A percentile compares a stretch with the other conserved stretches of the same genome.
phyloP scores from a whole-genome alignment of 2,113 vertebrate genomes.

The Tauraco erythrolophus region DNA sequence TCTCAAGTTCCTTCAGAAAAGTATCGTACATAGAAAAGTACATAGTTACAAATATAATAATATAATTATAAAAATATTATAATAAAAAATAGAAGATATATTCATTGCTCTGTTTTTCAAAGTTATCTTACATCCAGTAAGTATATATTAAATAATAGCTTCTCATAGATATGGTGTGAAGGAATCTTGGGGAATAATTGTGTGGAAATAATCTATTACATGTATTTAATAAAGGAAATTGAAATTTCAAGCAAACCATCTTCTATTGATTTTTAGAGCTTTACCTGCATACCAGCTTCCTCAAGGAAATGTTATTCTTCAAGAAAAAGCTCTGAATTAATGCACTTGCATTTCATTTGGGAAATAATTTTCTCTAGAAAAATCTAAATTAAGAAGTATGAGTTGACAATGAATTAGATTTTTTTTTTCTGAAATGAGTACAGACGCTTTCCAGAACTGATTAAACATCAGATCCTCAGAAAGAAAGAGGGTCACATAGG shows the following conservation, averaged over 20 bases:
- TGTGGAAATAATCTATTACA: neutral
- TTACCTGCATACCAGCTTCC: neutral
- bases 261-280: neutral
- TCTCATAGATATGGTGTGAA: neutral
- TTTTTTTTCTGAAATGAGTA: neutral
- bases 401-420: neutral
- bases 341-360: neutral
- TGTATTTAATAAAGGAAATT: neutral
- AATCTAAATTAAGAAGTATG: neutral
- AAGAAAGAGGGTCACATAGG: neutral
- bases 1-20: neutral
- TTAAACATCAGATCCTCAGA: neutral
- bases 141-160: neutral
- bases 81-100: neutral
- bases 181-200: neutral
- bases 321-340: neutral
- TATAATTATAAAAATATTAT: neutral
- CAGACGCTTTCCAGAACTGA: neutral
- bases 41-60: neutral
- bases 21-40: neutral
- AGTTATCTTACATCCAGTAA: neutral
- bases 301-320: neutral
- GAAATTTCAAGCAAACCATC: neutral
- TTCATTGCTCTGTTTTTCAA: neutral
- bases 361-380: neutral